Evolutionary conservation across 2,888 invertebrate species (phyloP), one percentile per base, ranked within the genome.

Genomic region (Enchytraeus crypticus): DNA sequence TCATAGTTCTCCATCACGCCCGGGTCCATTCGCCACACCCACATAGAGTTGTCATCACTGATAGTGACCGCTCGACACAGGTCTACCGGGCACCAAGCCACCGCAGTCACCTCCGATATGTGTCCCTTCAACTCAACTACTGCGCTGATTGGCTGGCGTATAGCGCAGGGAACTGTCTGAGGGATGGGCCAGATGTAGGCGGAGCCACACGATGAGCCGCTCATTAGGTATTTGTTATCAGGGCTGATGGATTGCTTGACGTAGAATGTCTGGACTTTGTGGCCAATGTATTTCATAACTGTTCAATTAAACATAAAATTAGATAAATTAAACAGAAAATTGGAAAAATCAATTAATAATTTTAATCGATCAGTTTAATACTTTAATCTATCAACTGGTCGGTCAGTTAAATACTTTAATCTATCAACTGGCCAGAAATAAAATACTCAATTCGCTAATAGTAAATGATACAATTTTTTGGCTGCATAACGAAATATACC

Each of bases 131-230:
- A 81, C 56, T 83, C 82, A 26, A 87, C 84, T 11, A 90, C 76
- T 0, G 90, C 89, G 62, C 82, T 78, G 34, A 81, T 78, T 0
- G 87, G 74, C 23, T 72, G 66, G 51, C 67, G 72, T 58, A 74
- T 66, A 34, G 34, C 27, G 51, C 30, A 26, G 30, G 21, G 29
- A 18, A 14, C n/a, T 23, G 54, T 5, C 14, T n/a, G 4, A 14
- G 14, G 18, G 62, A 78, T 75, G 66, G 77, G 86, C 92, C 92
- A 93, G 58, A 93, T 85, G 74, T 91, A 92, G 0, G 90, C 92
- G 70, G 85, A 83, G 69, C 87, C 86, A 79, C 91, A 90, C 71
- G 88, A 88, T 69, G 91, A 91, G n/a, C 92, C 92, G 77, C 90
- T 90, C 0, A 90, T 82, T 30, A 93, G 80, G 79, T 89, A 92